Evolutionary conservation across 1,140 invertebrate species (phyloP), one percentile per base, ranked within the genome.

Genomic region (Drosophila gunungcola): DNA sequence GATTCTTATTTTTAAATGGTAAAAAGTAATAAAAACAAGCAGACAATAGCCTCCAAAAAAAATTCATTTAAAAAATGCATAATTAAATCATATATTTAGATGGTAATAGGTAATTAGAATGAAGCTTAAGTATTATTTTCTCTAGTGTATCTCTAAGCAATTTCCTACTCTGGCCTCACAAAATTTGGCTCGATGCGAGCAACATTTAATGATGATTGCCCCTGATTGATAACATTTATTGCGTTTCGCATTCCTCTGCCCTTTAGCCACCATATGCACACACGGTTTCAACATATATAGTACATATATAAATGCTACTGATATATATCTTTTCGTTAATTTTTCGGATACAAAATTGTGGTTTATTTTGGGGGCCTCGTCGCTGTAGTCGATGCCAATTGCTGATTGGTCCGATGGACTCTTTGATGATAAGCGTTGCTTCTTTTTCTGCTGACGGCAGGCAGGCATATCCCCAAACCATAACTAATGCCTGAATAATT

Each of bases 151-250:
- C 36, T 29, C 12, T 11, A 13, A 13, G 4, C 46, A 11, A 36
- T 41, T 43, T 10, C 13, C 13, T 16, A 9, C 38, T 16, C n/a
- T 13, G 7, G 54, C 11, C 53, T n/a, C 42, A 29, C 12, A 10
- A 10, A 29, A 29, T 36, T 63, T 34, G 36, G n/a, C 16, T 49
- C 38, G 25, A 27, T 62, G 27, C 27, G 53, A 7, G 13, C 51
- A 58, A 60, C 57, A 72, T 80, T 90, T 90, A 83, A 90, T 86
- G 79, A 80, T 86, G 81, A 85, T 90, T 85, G 78, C 65, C 73
- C 39, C 52, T 73, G 88, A 90, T 90, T 91, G 81, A 86, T 90
- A 89, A 78, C 80, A 69, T 48, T 64, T 69, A 78, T 67, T 70
- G 39, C 48, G 53, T 67, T 53, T 82, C 29, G 11, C 65, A 56